A percentile compares a stretch with the other conserved stretches of the same genome.
Conservation (phyloP, 2,888 invertebrate genomes). For the Mythimna pallens region DNA sequence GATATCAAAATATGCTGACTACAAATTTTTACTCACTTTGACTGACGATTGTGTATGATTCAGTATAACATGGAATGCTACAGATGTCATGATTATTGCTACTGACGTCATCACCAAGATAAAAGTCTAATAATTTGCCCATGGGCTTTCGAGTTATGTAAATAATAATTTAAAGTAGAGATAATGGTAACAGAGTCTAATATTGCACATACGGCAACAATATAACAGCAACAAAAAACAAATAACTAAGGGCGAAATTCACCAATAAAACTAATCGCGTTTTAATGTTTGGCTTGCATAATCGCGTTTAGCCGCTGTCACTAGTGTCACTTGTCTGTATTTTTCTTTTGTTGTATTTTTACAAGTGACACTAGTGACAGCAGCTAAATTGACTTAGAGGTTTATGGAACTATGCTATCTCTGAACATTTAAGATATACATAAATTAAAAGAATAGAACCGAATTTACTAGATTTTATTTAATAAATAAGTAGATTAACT, state of each 20-base stretch:
- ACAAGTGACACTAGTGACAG: too few species aligned
- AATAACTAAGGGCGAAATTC: too few species aligned
- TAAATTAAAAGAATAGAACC: neutral
- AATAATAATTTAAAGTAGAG: too few species aligned
- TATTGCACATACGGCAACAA: neutral
- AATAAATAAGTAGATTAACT: constrained; percentile 61
- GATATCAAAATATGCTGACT: neutral
- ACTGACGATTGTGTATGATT: neutral
- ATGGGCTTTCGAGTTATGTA: neutral
- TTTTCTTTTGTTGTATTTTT: too few species aligned
- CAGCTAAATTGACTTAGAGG: neutral
- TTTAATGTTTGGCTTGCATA: too few species aligned
- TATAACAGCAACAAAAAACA: neutral
- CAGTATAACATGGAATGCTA: neutral
- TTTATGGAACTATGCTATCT: neutral
- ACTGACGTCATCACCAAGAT: neutral
- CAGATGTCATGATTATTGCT: constrained; percentile 35
- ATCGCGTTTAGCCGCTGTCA: too few species aligned
- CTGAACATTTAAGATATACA: neutral
- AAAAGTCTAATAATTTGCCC: neutral
- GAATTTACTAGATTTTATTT: constrained; percentile 14
- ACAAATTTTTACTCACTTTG: neutral
- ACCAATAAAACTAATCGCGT: too few species aligned
- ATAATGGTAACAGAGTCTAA: too few species aligned
- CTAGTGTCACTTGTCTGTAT: too few species aligned